Conservation (phyloP, 1,140 invertebrate genomes). For the Brachionus paranguensis region DNA sequence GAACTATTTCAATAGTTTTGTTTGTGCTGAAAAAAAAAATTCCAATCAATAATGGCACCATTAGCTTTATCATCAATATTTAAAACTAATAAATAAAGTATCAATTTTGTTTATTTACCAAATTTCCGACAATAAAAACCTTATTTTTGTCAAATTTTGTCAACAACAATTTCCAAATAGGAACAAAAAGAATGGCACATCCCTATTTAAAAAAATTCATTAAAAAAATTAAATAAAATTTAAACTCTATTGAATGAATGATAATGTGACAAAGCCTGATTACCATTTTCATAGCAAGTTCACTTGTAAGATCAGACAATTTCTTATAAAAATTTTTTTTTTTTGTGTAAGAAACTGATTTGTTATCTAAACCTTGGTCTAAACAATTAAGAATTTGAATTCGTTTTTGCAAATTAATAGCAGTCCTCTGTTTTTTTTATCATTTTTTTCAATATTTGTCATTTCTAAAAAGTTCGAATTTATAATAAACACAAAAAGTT, state of each 20-base stretch:
- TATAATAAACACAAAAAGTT: too few species aligned
- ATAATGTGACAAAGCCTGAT: too few species aligned
- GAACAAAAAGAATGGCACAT: conserved; percentile 21
- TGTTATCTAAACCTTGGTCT: too few species aligned
- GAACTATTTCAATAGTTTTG: not conserved
- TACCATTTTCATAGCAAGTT: too few species aligned
- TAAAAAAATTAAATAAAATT: not conserved
- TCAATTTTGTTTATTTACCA: not conserved
- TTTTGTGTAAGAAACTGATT: too few species aligned
- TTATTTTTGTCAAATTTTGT: not conserved
- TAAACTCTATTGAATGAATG: not conserved
- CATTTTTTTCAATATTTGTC: too few species aligned
- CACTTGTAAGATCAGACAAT: too few species aligned
- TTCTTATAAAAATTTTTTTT: too few species aligned
- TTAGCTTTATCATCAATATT: not conserved
- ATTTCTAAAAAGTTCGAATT: too few species aligned
- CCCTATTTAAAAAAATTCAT: not conserved
- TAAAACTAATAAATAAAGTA: not conserved
- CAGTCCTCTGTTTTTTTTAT: too few species aligned
- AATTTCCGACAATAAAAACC: conserved; percentile 7
- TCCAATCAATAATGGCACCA: conserved; percentile 24
- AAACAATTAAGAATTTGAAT: too few species aligned
- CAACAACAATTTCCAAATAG: not conserved
- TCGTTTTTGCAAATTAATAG: too few species aligned
- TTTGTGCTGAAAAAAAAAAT: conserved; percentile 5